Percentiles rank a stretch among this genome's conserved stretches.
phyloP scores from a whole-genome alignment of 2,888 invertebrate species.

The Pristionchus japonicus region DNA sequence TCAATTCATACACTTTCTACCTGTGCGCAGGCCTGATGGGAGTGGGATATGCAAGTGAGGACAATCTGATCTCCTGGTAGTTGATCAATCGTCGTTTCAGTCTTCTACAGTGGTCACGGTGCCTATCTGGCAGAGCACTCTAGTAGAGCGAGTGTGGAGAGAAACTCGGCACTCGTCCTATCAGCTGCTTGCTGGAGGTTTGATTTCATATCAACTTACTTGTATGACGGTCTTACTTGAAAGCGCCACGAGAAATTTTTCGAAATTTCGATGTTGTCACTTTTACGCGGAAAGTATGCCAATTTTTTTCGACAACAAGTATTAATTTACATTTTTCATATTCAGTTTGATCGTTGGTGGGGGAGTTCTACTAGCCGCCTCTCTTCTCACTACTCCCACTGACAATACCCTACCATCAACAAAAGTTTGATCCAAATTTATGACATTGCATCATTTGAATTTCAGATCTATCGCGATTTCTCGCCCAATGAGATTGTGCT shows the following conservation, averaged over 20 bases:
- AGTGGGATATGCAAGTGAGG: slow-evolving; percentile 19
- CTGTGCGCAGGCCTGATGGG: slow-evolving; percentile 24
- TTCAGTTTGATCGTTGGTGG: slow-evolving; percentile 22
- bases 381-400: slow-evolving; percentile 4
- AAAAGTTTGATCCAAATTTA: neutral
- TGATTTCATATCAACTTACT: neutral
- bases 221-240: neutral
- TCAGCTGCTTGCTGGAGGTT: slow-evolving; percentile 16
- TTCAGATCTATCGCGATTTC: slow-evolving; percentile 36
- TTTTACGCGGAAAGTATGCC: too few relatives aligned
- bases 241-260: too few relatives aligned
- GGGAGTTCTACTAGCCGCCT: neutral
- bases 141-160: slow-evolving; percentile 35
- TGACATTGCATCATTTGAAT: neutral
- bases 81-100: neutral
- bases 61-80: too few relatives aligned
- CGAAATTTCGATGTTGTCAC: too few relatives aligned
- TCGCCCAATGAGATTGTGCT: slow-evolving; percentile 12
- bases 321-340: too few relatives aligned
- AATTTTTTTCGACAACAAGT: too few relatives aligned
- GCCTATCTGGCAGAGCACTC: slow-evolving; percentile 21
- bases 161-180: slow-evolving; percentile 11
- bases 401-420: neutral
- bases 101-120: slow-evolving; percentile 40
- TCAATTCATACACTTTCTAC: slow-evolving; percentile 34